Base-by-base conservation (phyloP, 1,140 invertebrate genomes). In the Bombus fervidus region DNA sequence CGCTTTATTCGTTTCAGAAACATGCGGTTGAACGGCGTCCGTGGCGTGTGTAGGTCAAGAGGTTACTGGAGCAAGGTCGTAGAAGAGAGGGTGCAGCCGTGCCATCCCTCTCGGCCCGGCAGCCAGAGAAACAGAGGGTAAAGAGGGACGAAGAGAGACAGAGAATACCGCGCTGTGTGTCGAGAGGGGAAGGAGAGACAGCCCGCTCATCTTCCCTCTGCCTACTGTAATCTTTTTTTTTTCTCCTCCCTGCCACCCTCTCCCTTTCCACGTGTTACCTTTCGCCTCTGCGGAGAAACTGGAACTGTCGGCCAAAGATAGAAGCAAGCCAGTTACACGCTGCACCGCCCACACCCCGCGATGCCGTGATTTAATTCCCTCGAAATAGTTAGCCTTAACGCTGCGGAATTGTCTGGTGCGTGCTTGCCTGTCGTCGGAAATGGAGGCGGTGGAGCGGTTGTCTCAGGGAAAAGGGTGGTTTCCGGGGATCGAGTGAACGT, bases 41-140 rank as follows among this genome's bases (percentile, higher is more conserved):
- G 73, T 71, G 78, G 64, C 59, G 71, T 69, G 74, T 71, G 79
- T 90, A 81, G 92, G 92, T 93, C 92, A 91, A 93, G 90, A 91
- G 92, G 92, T 91, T 86, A 93, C 89, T 91, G 89, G 92, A 90
- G 87, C 92, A 93, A 93, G 92, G 92, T 92, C 91, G 87, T 79
- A 87, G 81, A 81, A 75, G 79, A 75, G 79, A 86, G 76, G 83
- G 83, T 85, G 83, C 83, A 59, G 31, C 47, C 66, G 82, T 69
- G 53, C 37, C 76, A 84, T 79, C 83, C 53, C 76, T 80, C 83
- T 72, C 28, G 57, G 28, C 47, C 64, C 28, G 76, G 57, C 53
- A 57, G 37, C 57, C 15, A 41, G 53, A 81, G 69, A 57, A 41
- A 79, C n/a, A 47, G 43, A 76, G n/a, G 31, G 37, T 62, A 25